Evolutionary conservation across 2,113 vertebrate species (phyloP), one percentile per base, ranked within the genome.

Genomic region (Percopsis transmontana): DNA sequence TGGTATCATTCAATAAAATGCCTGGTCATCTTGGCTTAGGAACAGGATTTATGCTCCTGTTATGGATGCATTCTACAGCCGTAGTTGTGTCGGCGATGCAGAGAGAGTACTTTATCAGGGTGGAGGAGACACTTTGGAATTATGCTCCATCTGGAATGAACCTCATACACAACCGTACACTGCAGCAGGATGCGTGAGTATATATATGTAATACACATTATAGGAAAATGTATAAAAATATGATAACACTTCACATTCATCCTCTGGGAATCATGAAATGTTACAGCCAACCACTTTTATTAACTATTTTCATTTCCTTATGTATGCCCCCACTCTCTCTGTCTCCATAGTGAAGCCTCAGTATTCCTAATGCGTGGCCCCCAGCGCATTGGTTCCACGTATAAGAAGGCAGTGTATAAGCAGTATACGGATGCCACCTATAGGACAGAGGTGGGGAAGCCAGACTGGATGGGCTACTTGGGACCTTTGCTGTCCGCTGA

Each of bases 401-500:
- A 97, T 83, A 95, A 92, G 85, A 98, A 98, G 52, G 88, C 94
- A 1, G 76, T 97, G 68, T 98, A 95, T 71, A 94, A 92, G 68
- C 92, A 95, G 62, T 96, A 96, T 82, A 93, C 27, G 0, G 95
- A 97, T 56, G 69, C 82, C 62, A 91, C 88, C 0, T 97, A 92
- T 58, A 81, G 72, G 19, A 85, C 85, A 4, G 94, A 97, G 87
- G 42, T 95, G 53, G 52, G 70, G 6, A 94, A 94, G 45, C 90
- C 93, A 0, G 72, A 47, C 2, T 97, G 95, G 96, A 70, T 95
- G 85, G 96, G 96, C 1, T 95, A 92, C 80, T 82, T 97, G 8
- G 96, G 96, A 2, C 96, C 96, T 0, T 0, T 97, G 74, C 50
- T 97, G 56, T 88, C 85, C 76, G 94, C 92, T 6, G 96, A 98